phyloP scores from a whole-genome alignment of 2,113 vertebrate species.

The Stegastes partitus region DNA sequence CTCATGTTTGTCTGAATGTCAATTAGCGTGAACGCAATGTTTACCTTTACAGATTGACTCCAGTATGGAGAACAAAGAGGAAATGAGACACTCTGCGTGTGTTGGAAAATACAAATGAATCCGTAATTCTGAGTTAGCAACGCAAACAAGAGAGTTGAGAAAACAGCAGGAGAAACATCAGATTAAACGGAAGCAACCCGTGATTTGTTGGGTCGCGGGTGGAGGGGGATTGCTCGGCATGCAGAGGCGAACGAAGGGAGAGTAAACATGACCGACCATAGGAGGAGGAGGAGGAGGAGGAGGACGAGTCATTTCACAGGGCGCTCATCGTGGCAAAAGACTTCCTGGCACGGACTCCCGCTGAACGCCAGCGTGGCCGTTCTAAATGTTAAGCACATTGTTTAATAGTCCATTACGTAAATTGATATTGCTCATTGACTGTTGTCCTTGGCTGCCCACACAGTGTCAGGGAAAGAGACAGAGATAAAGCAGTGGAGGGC shows the following conservation, averaged over 20 bases:
- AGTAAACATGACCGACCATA: conserved; percentile 21
- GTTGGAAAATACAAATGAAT: conserved; percentile 4
- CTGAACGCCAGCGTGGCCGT: conserved; percentile 50
- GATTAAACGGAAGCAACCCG: conserved; percentile 8
- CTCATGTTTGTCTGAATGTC: conserved; percentile 67
- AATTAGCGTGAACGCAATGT: conserved; percentile 65
- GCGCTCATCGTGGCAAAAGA: conserved; percentile 38
- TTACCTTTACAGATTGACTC: conserved; percentile 44
- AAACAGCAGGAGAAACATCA: conserved; percentile 8
- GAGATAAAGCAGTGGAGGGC: conserved; percentile 19
- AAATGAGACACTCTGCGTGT: neutral
- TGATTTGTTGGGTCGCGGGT: neutral
- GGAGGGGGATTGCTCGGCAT: neutral
- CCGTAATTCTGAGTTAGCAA: conserved; percentile 2
- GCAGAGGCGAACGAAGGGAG: neutral
- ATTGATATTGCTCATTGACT: conserved; percentile 80
- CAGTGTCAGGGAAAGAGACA: conserved; percentile 48
- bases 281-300: conserved; percentile 29
- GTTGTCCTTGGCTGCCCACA: conserved; percentile 74
- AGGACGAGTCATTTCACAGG: conserved; percentile 46
- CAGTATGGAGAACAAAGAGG: neutral
- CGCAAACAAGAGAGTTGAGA: conserved; percentile 6
- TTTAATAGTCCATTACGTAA: conserved; percentile 80
- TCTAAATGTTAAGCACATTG: conserved; percentile 74
- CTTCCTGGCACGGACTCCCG: conserved; percentile 59